These are phyloP conservation scores for Brenthis daphne DNA, from an alignment of 2,888 invertebrate genomes.

Conservation along the genomic window DNA sequence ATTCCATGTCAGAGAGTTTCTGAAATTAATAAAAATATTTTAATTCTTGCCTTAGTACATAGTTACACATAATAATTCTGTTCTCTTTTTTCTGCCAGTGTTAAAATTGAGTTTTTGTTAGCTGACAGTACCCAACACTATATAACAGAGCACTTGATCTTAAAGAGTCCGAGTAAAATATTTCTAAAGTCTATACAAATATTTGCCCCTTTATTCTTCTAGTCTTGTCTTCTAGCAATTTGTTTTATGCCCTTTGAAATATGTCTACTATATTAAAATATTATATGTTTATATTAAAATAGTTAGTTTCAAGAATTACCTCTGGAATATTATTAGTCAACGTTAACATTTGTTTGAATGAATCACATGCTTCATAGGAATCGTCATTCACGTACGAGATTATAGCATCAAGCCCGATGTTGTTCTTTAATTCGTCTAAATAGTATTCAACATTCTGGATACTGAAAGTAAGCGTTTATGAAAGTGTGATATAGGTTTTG, in stretches of 20 bases:
- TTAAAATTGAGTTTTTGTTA: neutral
- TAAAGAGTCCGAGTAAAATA: too few relatives aligned
- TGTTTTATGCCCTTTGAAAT: neutral
- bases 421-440: neutral
- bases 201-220: too few relatives aligned
- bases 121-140: too few relatives aligned
- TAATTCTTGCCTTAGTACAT: neutral
- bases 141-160: too few relatives aligned
- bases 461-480: neutral
- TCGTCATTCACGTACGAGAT: constrained; percentile 3
- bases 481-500: too few relatives aligned
- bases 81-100: too few relatives aligned
- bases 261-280: too few relatives aligned
- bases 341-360: constrained; percentile 7
- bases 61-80: too few relatives aligned
- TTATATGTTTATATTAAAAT: too few relatives aligned
- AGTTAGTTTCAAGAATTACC: neutral
- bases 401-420: constrained; percentile 1
- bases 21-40: neutral
- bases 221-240: too few relatives aligned
- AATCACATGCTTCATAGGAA: constrained; percentile 7
- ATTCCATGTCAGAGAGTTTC: constrained; percentile 10
- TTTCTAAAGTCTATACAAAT: too few relatives aligned
- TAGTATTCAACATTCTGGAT: constrained; percentile 5
- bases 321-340: constrained; percentile 3